These are phyloP conservation scores for Hypomesus transpacificus DNA, from an alignment of 2,113 vertebrate species.

Conservation along the genomic window DNA sequence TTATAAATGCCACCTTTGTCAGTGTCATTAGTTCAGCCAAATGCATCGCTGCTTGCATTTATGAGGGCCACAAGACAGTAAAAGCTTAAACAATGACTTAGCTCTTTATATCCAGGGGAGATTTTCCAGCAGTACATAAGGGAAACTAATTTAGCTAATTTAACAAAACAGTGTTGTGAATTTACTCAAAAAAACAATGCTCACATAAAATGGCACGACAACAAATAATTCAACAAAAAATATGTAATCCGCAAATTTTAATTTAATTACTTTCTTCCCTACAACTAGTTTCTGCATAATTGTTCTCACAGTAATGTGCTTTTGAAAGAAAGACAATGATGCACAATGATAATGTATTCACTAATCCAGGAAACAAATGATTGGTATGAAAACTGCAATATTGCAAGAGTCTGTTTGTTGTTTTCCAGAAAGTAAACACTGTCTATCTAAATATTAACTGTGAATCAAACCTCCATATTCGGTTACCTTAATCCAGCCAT, in stretches of 20 bases:
- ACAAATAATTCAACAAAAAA: not conserved
- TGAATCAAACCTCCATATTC: slow-evolving; percentile 28
- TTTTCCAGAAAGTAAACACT: slow-evolving; percentile 26
- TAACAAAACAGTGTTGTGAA: slow-evolving; percentile 6
- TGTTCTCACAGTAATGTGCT: not conserved
- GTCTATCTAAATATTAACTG: slow-evolving; percentile 11
- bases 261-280: not conserved
- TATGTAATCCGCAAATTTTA: not conserved
- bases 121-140: slow-evolving; percentile 16
- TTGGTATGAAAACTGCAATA: no score
- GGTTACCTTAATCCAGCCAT: slow-evolving; percentile 43
- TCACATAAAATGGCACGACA: not conserved
- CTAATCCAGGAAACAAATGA: not conserved
- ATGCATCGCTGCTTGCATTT: slow-evolving; percentile 39
- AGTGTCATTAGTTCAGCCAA: slow-evolving; percentile 31
- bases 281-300: not conserved
- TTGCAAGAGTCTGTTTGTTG: not conserved
- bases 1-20: slow-evolving; percentile 35
- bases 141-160: not conserved
- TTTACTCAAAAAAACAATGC: not conserved
- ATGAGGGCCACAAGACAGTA: slow-evolving; percentile 19
- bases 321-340: not conserved
- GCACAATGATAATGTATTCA: not conserved
- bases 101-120: not conserved
- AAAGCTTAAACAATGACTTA: slow-evolving; percentile 16